phyloP scores from a whole-genome alignment of 2,797 vertebrate genomes.

The Diplodus sargus region DNA sequence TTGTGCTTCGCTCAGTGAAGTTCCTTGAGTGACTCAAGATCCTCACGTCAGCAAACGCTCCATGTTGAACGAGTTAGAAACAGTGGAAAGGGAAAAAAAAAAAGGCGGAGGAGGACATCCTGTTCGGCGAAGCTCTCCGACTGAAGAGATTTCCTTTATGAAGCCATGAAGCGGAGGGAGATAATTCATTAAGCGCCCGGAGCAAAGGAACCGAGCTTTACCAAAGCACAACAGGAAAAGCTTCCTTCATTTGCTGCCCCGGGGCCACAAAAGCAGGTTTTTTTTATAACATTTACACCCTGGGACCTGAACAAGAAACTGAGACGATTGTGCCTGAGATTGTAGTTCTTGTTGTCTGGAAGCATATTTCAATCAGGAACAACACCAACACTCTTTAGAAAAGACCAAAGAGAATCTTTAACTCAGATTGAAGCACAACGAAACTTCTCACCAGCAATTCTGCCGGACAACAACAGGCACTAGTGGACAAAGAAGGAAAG shows the following conservation, averaged over 20 bases:
- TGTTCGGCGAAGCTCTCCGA: conserved; percentile 46
- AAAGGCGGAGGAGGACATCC: conserved; percentile 24
- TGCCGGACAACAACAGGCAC: conserved; percentile 1
- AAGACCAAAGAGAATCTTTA: background rate
- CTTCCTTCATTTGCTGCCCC: conserved; percentile 52
- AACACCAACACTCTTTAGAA: background rate
- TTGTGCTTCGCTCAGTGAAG: conserved; percentile 30
- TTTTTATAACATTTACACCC: conserved; percentile 27
- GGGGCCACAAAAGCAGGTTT: conserved; percentile 34
- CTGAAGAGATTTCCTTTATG: conserved; percentile 52
- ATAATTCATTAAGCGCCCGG: conserved; percentile 61
- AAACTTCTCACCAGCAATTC: background rate
- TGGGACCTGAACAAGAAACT: conserved; percentile 31
- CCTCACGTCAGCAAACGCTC: conserved; percentile 29
- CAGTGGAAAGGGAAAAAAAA: background rate
- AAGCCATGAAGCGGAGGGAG: conserved; percentile 42
- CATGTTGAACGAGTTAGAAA: conserved; percentile 37
- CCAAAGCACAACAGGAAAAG: conserved; percentile 57
- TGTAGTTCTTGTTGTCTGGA: conserved; percentile 24
- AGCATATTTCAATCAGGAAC: background rate
- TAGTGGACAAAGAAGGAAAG: conserved; percentile 9
- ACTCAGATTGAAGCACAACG: background rate
- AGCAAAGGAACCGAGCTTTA: conserved; percentile 52
- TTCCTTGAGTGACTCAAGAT: conserved; percentile 16
- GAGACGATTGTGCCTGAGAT: conserved; percentile 30